Evolutionary conservation across 2,113 vertebrate species (phyloP), one percentile per base, ranked within the genome.

Genomic region (Apteryx owenii): DNA sequence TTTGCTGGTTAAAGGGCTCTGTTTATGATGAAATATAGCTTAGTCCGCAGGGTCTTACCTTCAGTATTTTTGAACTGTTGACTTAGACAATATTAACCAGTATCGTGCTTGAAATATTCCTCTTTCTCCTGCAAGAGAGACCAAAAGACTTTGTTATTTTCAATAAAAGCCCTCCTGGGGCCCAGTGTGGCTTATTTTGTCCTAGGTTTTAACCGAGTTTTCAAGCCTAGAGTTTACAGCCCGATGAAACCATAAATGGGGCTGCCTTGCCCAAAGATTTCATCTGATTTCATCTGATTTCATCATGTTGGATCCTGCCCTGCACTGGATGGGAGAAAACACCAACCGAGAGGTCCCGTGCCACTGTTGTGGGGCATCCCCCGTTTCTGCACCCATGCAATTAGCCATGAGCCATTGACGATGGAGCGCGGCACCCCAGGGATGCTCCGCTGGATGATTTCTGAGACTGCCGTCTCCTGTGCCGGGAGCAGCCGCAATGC

Each of bases 1-100:
- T 93, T 81, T 95, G 72, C 85, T 89, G 95, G 91, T 93, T 97
- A 87, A 96, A 97, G 90, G 75, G 78, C 93, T 94, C 38, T 71
- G 17, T 92, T 85, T 95, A 92, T 62, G 89, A 94, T 96, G 85
- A 96, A 96, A 94, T 97, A 94, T 6, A 86, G 83, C 87, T 83
- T 95, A 77, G 91, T 36, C 56, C 95, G 82, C 64, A 22, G 95
- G 96, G 23, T 91, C 89, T 92, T 95, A 97, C 94, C 69, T 92
- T 96, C 85, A 91, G 89, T 58, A 22, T 73, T 84, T 95, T 84
- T 53, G 5, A 91, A 56, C 61, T 92, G 50, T 66, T 95, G 79
- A 90, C 86, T 94, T 88, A 26, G 42, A 60, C n/a, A 54, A 36
- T 15, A 78, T 88, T 85, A 81, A 19, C 60, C 48, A 93, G 61